These are phyloP conservation scores for Dioctria rufipes DNA, from an alignment of 2,888 invertebrate species.

Conservation along the genomic window DNA sequence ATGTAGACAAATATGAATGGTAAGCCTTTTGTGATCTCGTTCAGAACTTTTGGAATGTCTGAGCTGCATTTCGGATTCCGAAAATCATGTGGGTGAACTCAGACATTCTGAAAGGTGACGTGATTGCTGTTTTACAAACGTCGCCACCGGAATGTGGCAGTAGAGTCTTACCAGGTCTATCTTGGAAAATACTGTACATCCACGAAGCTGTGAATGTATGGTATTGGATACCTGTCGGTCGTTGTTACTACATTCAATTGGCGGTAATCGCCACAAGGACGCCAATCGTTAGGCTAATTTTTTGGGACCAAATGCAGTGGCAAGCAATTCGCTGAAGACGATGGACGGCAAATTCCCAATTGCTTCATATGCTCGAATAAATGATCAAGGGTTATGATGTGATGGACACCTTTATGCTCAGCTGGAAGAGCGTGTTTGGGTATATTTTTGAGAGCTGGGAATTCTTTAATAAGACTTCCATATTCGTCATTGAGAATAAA, in stretches of 20 bases:
- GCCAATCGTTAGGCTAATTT: neutral
- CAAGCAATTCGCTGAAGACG: neutral
- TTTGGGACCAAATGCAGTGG: neutral
- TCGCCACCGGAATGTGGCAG: neutral
- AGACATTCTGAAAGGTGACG: neutral
- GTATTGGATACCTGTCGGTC: neutral
- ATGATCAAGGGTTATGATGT: too few species aligned
- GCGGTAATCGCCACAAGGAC: neutral
- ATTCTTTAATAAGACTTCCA: too few species aligned
- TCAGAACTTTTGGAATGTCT: too few species aligned
- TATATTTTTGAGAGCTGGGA: too few species aligned
- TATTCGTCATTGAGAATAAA: too few species aligned
- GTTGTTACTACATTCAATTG: neutral
- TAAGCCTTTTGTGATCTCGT: too few species aligned
- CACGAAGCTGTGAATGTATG: neutral
- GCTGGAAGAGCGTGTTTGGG: too few species aligned
- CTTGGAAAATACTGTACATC: neutral
- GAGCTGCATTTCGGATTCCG: too few species aligned
- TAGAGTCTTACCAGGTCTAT: neutral
- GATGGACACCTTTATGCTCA: too few species aligned
- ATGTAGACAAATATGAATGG: too few species aligned
- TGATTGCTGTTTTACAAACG: neutral
- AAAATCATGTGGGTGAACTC: too few species aligned
- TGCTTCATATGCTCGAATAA: neutral
- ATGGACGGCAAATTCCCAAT: neutral